phyloP scores from a whole-genome alignment of 1,140 invertebrate species.

The Drosophila tani region DNA sequence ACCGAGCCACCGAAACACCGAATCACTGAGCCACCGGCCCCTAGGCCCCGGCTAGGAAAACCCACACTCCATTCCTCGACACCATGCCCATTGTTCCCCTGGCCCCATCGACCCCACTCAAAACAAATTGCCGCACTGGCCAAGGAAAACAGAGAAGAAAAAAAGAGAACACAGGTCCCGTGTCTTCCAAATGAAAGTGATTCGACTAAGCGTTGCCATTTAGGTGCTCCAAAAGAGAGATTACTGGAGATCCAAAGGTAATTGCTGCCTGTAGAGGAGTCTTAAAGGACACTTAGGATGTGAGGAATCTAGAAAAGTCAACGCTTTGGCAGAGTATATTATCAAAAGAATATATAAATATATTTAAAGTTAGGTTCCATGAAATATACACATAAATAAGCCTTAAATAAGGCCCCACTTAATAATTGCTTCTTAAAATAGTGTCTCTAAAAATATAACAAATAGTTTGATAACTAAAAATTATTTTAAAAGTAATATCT shows the following conservation, averaged over 20 bases:
- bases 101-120: slow-evolving; percentile 72
- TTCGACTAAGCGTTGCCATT: slow-evolving; percentile 52
- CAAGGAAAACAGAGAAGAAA: slow-evolving; percentile 37
- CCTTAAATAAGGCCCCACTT: too few species aligned
- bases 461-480: too few species aligned
- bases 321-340: too few species aligned
- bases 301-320: not conserved
- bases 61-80: slow-evolving; percentile 4
- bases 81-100: slow-evolving; percentile 16
- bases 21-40: slow-evolving; percentile 8
- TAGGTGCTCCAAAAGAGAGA: slow-evolving; percentile 23
- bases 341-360: too few species aligned
- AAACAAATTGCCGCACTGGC: slow-evolving; percentile 79
- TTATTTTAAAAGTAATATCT: not conserved
- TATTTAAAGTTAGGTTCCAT: not conserved
- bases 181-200: slow-evolving; percentile 38
- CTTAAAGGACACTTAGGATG: slow-evolving; percentile 1
- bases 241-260: slow-evolving; percentile 8
- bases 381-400: not conserved
- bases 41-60: slow-evolving; percentile 20
- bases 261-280: not conserved
- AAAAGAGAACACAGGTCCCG: slow-evolving; percentile 25
- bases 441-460: too few species aligned
- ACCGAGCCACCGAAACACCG: slow-evolving; percentile 10
- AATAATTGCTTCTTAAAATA: too few species aligned